Percentiles rank a stretch among this genome's conserved stretches.
These are phyloP conservation scores for Aphelinus atriplicis DNA, from an alignment of 1,140 invertebrate genomes.

Conservation along the genomic window DNA sequence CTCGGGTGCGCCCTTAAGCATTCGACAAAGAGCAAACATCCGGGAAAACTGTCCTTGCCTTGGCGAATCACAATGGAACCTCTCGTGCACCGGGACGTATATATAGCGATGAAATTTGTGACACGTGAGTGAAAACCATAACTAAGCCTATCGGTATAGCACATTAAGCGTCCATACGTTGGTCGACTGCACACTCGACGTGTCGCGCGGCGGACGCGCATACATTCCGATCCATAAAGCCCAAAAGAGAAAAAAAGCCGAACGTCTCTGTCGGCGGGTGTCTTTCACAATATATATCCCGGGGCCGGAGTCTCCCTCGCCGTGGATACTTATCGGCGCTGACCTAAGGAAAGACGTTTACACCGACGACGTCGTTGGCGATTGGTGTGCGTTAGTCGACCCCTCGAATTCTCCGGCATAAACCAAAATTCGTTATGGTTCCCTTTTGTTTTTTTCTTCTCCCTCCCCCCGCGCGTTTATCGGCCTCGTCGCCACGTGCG, in stretches of 20 bases:
- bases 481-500: neutral
- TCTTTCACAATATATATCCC: neutral
- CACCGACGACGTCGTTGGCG: neutral
- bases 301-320: neutral
- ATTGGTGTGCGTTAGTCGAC: neutral
- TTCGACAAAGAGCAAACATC: too few relatives aligned
- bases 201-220: too few relatives aligned
- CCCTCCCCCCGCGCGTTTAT: neutral
- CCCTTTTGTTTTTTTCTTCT: neutral
- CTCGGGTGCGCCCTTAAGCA: too few relatives aligned
- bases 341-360: neutral
- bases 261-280: constrained; percentile 2
- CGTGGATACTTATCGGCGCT: neutral
- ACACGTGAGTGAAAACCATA: too few relatives aligned
- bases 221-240: neutral
- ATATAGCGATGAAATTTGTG: too few relatives aligned
- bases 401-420: constrained; percentile 12
- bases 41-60: too few relatives aligned
- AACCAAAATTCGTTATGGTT: constrained; percentile 10
- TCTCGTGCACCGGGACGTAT: too few relatives aligned
- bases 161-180: too few relatives aligned
- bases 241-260: neutral
- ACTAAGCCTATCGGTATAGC: too few relatives aligned
- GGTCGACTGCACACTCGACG: too few relatives aligned
- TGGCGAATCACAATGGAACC: too few relatives aligned